Evolutionary conservation across 2,888 invertebrate species (phyloP), one percentile per base, ranked within the genome.

Genomic region (Agriopis marginaria): DNA sequence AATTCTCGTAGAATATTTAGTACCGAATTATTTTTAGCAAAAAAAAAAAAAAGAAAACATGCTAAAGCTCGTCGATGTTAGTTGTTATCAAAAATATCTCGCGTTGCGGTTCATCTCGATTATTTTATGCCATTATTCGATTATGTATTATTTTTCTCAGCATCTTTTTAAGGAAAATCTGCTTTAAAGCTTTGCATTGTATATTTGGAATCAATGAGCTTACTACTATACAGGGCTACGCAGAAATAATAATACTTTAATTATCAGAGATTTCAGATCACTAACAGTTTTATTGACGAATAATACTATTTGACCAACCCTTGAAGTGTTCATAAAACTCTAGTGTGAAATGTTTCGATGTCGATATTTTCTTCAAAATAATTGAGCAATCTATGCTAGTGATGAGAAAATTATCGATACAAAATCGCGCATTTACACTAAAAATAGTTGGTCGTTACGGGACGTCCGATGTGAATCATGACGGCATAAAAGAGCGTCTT

Each of bases 31-130:
- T 11, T 49, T 12, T 61, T 55, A 9, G n/a, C n/a, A 50, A 10
- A 44, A 45, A 50, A 44, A 45, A 50, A 12, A 44, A 51, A 55
- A 59, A 75, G 82, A 82, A 80, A 82, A 79, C 83, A 82, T 82
- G 78, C 79, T 83, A 56, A 63, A 73, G 77, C 77, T 71, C 72
- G 70, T 83, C 75, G 79, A 81, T 85, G 85, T 86, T 84, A 78
- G 82, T 75, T 82, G 77, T 79, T 77, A 58, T 60, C 67, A 56
- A 76, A 75, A 68, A 71, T 54, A 59, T 60, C 7, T 68, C 63
- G 60, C 44, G 47, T 44, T 63, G 63, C 58, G 68, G 61, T 62
- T 59, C 66, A 70, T 63, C 8, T 10, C 65, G 53, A 40, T 54
- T 11, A 60, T 69, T 68, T 65, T 54, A 17, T 54, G 39, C 47